These are phyloP conservation scores for Amphiduros pacificus DNA, from an alignment of 2,888 invertebrate species.

Conservation along the genomic window DNA sequence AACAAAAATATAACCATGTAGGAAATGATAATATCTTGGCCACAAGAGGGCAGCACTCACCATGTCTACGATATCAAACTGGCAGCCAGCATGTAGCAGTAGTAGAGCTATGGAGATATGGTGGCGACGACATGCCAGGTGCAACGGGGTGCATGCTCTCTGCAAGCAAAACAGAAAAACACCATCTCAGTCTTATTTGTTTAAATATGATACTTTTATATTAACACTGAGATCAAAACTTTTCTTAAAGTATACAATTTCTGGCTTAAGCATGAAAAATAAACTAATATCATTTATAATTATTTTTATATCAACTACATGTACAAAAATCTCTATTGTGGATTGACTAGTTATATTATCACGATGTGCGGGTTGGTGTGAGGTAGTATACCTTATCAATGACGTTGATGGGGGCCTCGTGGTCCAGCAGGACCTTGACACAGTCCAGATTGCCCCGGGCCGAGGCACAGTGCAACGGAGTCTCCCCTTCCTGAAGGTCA, in stretches of 20 bases:
- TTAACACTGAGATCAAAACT: neutral
- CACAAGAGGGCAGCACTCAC: constrained; percentile 39
- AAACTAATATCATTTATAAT: too few relatives aligned
- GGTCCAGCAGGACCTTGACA: constrained; percentile 62
- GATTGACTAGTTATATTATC: too few relatives aligned
- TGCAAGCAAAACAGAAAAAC: too few relatives aligned
- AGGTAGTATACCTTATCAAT: constrained; percentile 59
- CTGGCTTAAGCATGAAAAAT: too few relatives aligned
- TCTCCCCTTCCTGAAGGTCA: constrained; percentile 62
- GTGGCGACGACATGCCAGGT: constrained; percentile 66
- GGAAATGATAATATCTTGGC: too few relatives aligned
- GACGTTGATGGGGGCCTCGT: constrained; percentile 62
- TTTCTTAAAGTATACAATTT: too few relatives aligned
- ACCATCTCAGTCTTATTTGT: too few relatives aligned
- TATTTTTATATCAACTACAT: too few relatives aligned
- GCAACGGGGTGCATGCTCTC: constrained; percentile 66
- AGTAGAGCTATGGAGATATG: constrained; percentile 66
- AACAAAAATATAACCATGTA: too few relatives aligned
- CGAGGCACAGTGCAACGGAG: constrained; percentile 64
- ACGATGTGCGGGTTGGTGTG: too few relatives aligned
- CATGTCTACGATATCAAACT: constrained; percentile 69
- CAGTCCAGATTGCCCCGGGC: constrained; percentile 64
- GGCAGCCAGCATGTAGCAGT: constrained; percentile 68
- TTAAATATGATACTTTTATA: neutral
- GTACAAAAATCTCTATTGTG: too few relatives aligned